Conservation (phyloP, 2,888 invertebrate genomes). For the Tachina fera region DNA sequence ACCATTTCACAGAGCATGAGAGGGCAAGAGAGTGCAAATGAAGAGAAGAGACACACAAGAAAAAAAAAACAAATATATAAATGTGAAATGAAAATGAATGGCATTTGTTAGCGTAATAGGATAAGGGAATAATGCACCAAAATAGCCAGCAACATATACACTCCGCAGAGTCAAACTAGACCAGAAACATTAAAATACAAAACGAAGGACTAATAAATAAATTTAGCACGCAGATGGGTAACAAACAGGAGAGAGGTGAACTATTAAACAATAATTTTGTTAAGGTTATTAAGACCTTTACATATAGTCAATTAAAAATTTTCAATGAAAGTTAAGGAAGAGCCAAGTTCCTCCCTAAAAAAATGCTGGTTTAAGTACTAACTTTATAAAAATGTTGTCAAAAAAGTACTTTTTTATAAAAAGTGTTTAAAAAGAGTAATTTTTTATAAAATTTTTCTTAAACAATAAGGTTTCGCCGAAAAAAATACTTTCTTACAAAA, state of each 20-base stretch:
- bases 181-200: slow-evolving; percentile 1
- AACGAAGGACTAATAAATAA: background rate
- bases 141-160: slow-evolving; percentile 1
- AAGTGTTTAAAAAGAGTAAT: too few species aligned
- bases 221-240: background rate
- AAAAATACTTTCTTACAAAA: too few species aligned
- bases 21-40: background rate
- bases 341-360: too few species aligned
- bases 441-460: too few species aligned
- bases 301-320: background rate
- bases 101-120: slow-evolving; percentile 11
- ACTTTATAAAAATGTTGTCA: too few species aligned
- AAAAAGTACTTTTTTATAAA: too few species aligned
- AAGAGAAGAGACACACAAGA: slow-evolving; percentile 18
- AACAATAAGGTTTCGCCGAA: too few species aligned
- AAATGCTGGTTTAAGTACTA: too few species aligned
- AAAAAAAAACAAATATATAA: background rate
- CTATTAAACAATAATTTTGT: background rate
- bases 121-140: background rate
- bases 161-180: slow-evolving; percentile 1
- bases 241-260: background rate
- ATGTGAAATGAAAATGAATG: slow-evolving; percentile 35
- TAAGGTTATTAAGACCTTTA: background rate
- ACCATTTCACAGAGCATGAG: slow-evolving; percentile 14
- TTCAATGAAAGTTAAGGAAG: too few species aligned